Base-by-base conservation (phyloP, 2,888 invertebrate species). In the Allolobophora icterica region DNA sequence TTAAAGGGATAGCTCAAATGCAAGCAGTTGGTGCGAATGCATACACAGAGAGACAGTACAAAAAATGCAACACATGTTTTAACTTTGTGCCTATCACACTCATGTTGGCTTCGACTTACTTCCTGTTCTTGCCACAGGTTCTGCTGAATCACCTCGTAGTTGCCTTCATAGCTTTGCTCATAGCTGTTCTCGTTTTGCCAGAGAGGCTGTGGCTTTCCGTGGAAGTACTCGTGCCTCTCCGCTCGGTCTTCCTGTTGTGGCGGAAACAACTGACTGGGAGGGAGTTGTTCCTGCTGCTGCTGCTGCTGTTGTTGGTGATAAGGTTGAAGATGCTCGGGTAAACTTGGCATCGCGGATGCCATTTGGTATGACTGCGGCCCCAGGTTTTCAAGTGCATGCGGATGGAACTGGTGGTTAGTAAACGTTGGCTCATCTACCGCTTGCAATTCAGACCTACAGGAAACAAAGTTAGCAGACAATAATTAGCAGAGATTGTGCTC, bases 261-360 rank as follows among this genome's bases (percentile, higher is more conserved):
- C 24, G 35, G 35, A 38, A 87, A 87, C 38, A 24, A 87, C 35
- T 87, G 87, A 15, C 6, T 34, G 5, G 38, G 87, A 35, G 19
- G 87, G 35, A 87, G 87, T 8, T 34, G 87, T 19, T 34, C 35
- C 87, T 35, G 84, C 34, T 84, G 84, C n/a, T n/a, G 84, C 1
- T 84, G 84, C 15, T 84, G 84, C 15, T 84, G 84, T 30, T 84
- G 87, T 17, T 87, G 87, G 35, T 87, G 87, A 87, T n/a, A 71
- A 8, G 38, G 87, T 8, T 87, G 87, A 2, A n/a, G 87, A 87
- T 24, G 35, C 87, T 34, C 35, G 2, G 87, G 87, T 24, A 87
- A 13, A 6, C 0, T 17, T 34, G 34, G 35, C 34, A 34, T 34
- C 71, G 71, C 71, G 13, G 71, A 71, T 30, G 71, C n/a, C 71